Percentiles rank a stretch among this genome's conserved stretches.
Evolutionary conservation across 2,797 vertebrate species (phyloP).

Genomic region (Chromis chromis): DNA sequence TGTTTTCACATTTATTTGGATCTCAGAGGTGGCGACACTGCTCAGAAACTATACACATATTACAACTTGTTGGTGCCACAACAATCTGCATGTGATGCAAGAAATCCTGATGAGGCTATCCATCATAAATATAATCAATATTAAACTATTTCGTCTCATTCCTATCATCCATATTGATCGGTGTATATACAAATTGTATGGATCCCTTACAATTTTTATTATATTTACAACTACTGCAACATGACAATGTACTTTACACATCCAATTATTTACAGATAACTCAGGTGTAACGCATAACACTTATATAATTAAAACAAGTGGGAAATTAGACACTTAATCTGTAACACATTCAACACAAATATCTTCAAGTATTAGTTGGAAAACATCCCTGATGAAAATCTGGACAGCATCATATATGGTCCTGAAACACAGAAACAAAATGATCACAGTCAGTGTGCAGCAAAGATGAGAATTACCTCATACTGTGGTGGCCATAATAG

Average conservation of each 20-base stretch:
- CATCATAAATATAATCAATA: constrained; percentile 7
- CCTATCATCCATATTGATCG: constrained; percentile 30
- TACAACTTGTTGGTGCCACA: background rate
- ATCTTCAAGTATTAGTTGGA: constrained; percentile 72
- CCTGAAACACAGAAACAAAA: constrained; percentile 70
- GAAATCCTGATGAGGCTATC: constrained; percentile 4
- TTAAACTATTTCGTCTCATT: background rate
- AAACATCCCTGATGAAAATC: constrained; percentile 23
- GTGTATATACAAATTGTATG: constrained; percentile 34
- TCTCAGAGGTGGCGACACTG: constrained; percentile 5
- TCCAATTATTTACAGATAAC: constrained; percentile 52
- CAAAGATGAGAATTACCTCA: background rate
- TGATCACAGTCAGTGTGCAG: background rate
- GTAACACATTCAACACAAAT: constrained; percentile 59
- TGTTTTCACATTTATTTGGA: constrained; percentile 47
- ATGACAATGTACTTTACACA: constrained; percentile 40
- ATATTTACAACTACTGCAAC: constrained; percentile 40
- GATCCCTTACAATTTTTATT: constrained; percentile 55
- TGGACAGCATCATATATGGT: constrained; percentile 53
- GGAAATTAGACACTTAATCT: constrained; percentile 21
- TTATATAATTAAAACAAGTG: constrained; percentile 23
- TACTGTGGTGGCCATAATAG: background rate
- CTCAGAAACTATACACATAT: constrained; percentile 1
- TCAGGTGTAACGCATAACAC: constrained; percentile 42
- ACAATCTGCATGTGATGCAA: background rate